phyloP scores from a whole-genome alignment of 2,888 invertebrate species.

The Leptinotarsa peninsularis region DNA sequence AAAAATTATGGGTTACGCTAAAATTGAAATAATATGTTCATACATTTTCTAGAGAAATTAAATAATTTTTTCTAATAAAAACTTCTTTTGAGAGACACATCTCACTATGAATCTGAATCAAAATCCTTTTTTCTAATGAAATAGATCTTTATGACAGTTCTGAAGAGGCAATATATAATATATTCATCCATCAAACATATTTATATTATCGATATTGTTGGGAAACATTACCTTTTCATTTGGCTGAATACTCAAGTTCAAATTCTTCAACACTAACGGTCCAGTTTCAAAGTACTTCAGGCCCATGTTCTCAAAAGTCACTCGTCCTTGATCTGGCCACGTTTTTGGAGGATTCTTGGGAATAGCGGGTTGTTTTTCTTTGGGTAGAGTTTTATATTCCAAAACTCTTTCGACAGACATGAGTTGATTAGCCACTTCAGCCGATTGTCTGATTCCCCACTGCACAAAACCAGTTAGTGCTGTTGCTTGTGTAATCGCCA shows the following conservation, averaged over 20 bases:
- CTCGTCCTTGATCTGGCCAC: conserved; percentile 79
- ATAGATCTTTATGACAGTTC: no score
- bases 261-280: conserved; percentile 77
- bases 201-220: not conserved
- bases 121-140: no score
- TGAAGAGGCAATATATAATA: no score
- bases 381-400: conserved; percentile 80
- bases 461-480: conserved; percentile 73
- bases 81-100: no score
- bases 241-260: conserved; percentile 76
- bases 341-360: conserved; percentile 68
- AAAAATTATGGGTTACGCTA: no score
- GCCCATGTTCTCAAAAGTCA: conserved; percentile 73
- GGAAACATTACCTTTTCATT: conserved; percentile 73
- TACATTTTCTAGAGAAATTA: no score
- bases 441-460: conserved; percentile 87
- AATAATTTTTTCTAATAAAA: no score
- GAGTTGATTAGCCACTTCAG: conserved; percentile 82
- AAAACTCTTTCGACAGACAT: conserved; percentile 87
- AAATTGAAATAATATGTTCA: no score
- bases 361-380: conserved; percentile 70
- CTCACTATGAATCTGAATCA: no score
- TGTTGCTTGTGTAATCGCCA: conserved; percentile 76
- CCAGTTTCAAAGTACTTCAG: conserved; percentile 76
- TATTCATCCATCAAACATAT: no score